Conservation (phyloP, 2,888 invertebrate genomes). For the Beris chalybata region DNA sequence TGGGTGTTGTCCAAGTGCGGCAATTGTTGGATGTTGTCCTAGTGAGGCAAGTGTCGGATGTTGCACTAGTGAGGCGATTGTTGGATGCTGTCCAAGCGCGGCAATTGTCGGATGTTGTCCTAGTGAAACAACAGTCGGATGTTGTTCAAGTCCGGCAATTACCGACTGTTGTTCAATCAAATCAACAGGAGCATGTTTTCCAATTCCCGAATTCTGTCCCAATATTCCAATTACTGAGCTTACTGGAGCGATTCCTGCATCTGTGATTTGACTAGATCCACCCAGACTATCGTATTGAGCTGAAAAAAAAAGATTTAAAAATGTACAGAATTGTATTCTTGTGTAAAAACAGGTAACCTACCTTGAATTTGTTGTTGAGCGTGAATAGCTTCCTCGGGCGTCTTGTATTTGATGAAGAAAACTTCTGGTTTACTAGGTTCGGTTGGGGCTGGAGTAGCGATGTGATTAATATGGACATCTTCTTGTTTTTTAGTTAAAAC, state of each 20-base stretch:
- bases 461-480: conserved; percentile 49
- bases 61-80: too few relatives aligned
- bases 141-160: neutral
- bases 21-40: too few relatives aligned
- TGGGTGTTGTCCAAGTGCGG: too few relatives aligned
- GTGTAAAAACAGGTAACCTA: conserved; percentile 36
- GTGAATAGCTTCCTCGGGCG: conserved; percentile 51
- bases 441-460: conserved; percentile 51
- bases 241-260: conserved; percentile 47
- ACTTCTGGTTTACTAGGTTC: conserved; percentile 54
- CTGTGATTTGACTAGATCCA: conserved; percentile 43
- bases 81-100: neutral
- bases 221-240: conserved; percentile 31
- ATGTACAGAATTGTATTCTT: too few relatives aligned
- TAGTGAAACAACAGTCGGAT: neutral
- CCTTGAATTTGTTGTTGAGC: conserved; percentile 54
- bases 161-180: neutral
- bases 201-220: neutral
- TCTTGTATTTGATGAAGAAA: conserved; percentile 55
- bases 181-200: too few relatives aligned
- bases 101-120: neutral
- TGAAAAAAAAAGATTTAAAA: conserved; percentile 8
- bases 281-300: conserved; percentile 47
- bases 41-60: too few relatives aligned
- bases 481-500: conserved; percentile 52